Evolutionary conservation across 2,113 vertebrate species (phyloP).

Genomic region (Jacana jacana): DNA sequence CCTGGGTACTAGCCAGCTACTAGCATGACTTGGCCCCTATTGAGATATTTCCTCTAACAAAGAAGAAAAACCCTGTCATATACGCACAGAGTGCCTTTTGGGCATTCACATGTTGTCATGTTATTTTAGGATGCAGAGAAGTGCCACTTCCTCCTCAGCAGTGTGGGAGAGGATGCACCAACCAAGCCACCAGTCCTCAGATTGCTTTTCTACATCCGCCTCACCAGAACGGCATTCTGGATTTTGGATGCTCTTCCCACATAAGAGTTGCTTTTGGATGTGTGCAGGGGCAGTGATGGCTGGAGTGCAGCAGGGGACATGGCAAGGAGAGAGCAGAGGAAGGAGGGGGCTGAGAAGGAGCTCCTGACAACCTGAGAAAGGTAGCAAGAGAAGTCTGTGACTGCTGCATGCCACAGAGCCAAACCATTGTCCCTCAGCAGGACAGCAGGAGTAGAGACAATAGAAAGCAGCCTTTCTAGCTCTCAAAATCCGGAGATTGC

Average conservation of each 20-base stretch:
- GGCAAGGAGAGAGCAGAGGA: not conserved
- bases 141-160: not conserved
- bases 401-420: not conserved
- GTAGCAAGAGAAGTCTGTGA: not conserved
- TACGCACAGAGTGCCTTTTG: not conserved
- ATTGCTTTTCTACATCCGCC: constrained; percentile 6
- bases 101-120: not conserved
- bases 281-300: not conserved
- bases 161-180: not conserved
- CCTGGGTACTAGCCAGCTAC: not conserved
- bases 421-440: not conserved
- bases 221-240: not conserved
- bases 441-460: not conserved
- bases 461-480: not conserved
- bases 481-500: not conserved
- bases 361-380: not conserved
- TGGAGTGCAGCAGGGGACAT: not conserved
- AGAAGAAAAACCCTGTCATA: not conserved
- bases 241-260: constrained; percentile 8
- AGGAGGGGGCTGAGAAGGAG: not conserved
- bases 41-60: not conserved
- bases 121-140: constrained; percentile 9
- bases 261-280: not conserved
- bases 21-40: not conserved
- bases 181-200: not conserved